Conservation (phyloP, 2,113 vertebrate genomes). For the Erythrocercus mccallii region DNA sequence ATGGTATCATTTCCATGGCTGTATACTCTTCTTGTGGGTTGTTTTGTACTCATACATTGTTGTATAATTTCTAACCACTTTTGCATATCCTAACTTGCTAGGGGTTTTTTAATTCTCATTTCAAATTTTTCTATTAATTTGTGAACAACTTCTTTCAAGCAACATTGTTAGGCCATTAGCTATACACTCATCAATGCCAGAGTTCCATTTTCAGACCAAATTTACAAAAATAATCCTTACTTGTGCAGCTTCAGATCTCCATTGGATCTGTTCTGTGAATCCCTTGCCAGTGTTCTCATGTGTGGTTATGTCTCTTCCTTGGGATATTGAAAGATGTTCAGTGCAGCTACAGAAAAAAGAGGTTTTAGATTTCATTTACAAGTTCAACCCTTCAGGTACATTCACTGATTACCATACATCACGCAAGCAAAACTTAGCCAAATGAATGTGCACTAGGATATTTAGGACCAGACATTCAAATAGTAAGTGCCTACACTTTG, state of each 20-base stretch:
- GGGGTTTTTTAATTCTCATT: neutral
- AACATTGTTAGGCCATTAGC: neutral
- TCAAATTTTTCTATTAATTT: neutral
- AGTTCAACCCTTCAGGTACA: neutral
- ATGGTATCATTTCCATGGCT: neutral
- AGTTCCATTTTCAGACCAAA: neutral
- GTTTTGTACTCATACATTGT: neutral
- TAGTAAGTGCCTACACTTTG: neutral
- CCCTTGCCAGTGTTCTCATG: neutral
- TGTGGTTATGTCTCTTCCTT: neutral
- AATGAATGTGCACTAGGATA: neutral
- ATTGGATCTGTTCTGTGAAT: neutral
- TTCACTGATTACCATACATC: neutral
- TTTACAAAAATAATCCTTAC: neutral
- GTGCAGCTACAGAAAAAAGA: neutral
- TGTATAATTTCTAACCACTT: neutral
- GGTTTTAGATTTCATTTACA: neutral
- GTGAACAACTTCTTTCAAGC: neutral
- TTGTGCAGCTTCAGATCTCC: neutral
- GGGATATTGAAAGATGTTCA: neutral
- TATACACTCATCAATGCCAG: neutral
- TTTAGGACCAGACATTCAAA: neutral
- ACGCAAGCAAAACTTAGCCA: neutral
- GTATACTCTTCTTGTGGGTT: fast-evolving
- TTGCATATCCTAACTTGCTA: neutral